Conservation (phyloP, 2,888 invertebrate species). For the Cephus pygmeus region DNA sequence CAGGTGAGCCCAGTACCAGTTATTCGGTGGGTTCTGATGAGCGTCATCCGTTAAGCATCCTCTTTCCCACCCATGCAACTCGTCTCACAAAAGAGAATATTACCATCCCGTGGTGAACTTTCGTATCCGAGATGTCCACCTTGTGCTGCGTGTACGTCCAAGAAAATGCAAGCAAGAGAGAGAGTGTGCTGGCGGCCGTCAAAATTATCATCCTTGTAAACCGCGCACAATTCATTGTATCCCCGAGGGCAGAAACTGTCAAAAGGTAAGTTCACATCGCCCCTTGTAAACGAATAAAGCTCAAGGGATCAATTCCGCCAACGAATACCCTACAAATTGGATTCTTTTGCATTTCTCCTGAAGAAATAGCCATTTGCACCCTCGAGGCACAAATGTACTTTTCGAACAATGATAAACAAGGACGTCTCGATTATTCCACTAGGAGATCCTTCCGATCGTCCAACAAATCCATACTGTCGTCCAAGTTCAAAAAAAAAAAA, state of each 20-base stretch:
- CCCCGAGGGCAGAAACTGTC: conserved; percentile 13
- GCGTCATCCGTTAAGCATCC: conserved; percentile 7
- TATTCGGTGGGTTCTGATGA: conserved; percentile 3
- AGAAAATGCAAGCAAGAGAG: no score
- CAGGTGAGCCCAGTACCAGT: conserved; percentile 38
- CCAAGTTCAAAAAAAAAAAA: background rate
- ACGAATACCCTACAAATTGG: conserved; percentile 48
- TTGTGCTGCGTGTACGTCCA: no score
- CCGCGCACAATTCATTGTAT: conserved; percentile 11
- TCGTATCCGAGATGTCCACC: background rate
- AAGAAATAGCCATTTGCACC: background rate
- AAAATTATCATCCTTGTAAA: conserved; percentile 30
- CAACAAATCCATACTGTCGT: background rate
- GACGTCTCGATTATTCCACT: background rate
- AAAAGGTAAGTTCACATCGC: conserved; percentile 19
- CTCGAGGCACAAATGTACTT: background rate
- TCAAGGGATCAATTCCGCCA: conserved; percentile 40
- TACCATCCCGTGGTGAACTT: background rate
- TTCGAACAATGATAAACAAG: background rate
- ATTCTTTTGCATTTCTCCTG: conserved; percentile 27
- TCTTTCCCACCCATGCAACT: background rate
- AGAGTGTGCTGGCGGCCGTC: background rate
- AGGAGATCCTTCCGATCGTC: background rate
- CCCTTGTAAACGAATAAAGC: conserved; percentile 23
- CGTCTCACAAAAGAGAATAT: background rate